phyloP scores from a whole-genome alignment of 2,797 vertebrate species.

The Leucoraja ocellata region DNA sequence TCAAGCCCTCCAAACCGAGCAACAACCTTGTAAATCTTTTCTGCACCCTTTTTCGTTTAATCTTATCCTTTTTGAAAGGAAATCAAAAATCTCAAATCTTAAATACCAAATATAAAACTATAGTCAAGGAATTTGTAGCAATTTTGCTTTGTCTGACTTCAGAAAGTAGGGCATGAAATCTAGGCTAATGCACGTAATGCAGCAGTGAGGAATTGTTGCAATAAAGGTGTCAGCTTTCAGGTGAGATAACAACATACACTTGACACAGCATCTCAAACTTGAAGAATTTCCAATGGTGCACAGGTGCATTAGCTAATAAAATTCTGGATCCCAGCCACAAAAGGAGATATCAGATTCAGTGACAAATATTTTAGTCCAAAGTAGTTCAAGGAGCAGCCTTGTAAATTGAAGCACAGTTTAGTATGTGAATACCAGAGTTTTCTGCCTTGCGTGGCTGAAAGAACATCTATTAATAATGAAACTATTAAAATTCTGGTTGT shows the following conservation, averaged over 20 bases:
- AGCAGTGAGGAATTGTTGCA: background rate
- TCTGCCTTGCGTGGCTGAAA: background rate
- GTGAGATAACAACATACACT: background rate
- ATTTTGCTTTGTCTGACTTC: background rate
- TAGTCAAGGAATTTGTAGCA: background rate
- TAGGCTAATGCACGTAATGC: too few species aligned
- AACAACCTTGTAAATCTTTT: too few species aligned
- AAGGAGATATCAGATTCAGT: background rate
- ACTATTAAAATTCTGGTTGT: background rate
- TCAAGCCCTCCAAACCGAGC: too few species aligned
- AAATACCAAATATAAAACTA: background rate
- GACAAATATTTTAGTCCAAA: background rate
- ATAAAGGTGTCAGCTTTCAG: background rate
- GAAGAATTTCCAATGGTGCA: background rate
- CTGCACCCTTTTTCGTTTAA: too few species aligned
- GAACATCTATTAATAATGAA: background rate
- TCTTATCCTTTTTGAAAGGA: background rate
- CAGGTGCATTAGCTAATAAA: too few species aligned
- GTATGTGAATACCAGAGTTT: background rate
- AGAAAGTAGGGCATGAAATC: background rate
- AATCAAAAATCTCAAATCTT: background rate
- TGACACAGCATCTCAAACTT: background rate
- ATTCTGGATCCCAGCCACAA: too few species aligned
- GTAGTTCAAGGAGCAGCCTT: background rate
- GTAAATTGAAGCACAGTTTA: background rate